Evolutionary conservation across 2,888 invertebrate species (phyloP), one percentile per base, ranked within the genome.

Genomic region (Drosophila stalkeri): DNA sequence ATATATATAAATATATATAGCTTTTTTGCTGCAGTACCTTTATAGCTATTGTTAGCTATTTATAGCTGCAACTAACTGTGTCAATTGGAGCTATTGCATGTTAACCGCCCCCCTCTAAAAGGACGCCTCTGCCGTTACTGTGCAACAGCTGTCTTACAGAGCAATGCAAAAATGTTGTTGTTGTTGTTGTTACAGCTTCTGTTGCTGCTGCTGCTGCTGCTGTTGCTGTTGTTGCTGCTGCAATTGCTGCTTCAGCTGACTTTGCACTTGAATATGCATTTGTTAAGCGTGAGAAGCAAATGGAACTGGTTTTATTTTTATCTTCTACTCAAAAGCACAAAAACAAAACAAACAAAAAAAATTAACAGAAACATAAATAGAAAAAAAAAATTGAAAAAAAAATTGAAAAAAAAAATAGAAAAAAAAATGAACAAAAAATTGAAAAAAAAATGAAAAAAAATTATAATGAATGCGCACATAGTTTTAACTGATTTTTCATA

Each of bases 201-300:
- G n/a, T n/a, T n/a, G n/a, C n/a, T n/a, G n/a, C n/a, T n/a, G n/a
- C 52, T 68, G 44, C 27, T 72, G 57, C 47, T 60, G 14, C 39
- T n/a, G n/a, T 8, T 8, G 41, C 1, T n/a, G 41, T 2, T 55
- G 35, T 37, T 77, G 44, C 3, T 63, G 41, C 43, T 60, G 41
- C 11, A 67, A 49, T 3, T 67, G 41, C 9, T 66, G 56, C 20
- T 65, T 47, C 11, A 60, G 47, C 49, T 79, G 61, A 65, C 57
- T 78, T 80, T 82, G 75, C 73, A 82, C 80, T 84, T 82, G 73
- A 82, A 75, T 72, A 63, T 70, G 65, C 59, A 39, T 59, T 73
- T 60, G 67, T 16, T 66, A 69, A 9, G 46, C 41, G 57, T 52
- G 57, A 47, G 62, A 64, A 59, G 43, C 52, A 49, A 64, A 49